Percentiles rank a stretch among this genome's conserved stretches.
phyloP scores from a whole-genome alignment of 2,888 invertebrate genomes.

The Metacarcinus magister region DNA sequence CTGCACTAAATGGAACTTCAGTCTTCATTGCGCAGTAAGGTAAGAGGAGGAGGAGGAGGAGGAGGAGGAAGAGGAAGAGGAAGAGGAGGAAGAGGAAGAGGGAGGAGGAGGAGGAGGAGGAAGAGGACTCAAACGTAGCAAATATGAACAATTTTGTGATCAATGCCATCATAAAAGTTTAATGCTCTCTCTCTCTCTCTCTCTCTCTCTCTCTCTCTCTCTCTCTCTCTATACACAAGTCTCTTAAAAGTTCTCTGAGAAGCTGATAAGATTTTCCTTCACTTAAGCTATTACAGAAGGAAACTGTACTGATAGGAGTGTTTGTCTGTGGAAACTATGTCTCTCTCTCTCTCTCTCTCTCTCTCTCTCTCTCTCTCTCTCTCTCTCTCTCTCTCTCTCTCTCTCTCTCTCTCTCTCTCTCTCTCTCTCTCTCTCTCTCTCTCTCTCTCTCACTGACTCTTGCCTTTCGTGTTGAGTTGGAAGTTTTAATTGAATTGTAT shows the following conservation, averaged over 20 bases:
- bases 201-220: too few relatives aligned
- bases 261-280: too few relatives aligned
- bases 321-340: too few relatives aligned
- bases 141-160: too few relatives aligned
- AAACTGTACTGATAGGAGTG: too few relatives aligned
- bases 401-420: neutral
- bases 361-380: neutral
- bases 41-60: neutral
- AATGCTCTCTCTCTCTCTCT: too few relatives aligned
- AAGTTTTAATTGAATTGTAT: constrained; percentile 9
- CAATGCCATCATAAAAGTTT: too few relatives aligned
- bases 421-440: neutral
- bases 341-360: constrained; percentile 39
- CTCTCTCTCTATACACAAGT: too few relatives aligned
- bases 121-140: neutral
- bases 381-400: neutral
- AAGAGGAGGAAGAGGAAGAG: neutral
- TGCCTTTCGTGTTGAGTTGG: neutral
- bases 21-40: neutral
- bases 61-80: too few relatives aligned
- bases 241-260: too few relatives aligned
- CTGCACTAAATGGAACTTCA: too few relatives aligned
- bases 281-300: too few relatives aligned
- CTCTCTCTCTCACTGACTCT: neutral
- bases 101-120: constrained; percentile 34